Percentiles rank a stretch among this genome's conserved stretches.
Evolutionary conservation across 2,888 invertebrate species (phyloP).

Genomic region (Schizotus pectinicornis): DNA sequence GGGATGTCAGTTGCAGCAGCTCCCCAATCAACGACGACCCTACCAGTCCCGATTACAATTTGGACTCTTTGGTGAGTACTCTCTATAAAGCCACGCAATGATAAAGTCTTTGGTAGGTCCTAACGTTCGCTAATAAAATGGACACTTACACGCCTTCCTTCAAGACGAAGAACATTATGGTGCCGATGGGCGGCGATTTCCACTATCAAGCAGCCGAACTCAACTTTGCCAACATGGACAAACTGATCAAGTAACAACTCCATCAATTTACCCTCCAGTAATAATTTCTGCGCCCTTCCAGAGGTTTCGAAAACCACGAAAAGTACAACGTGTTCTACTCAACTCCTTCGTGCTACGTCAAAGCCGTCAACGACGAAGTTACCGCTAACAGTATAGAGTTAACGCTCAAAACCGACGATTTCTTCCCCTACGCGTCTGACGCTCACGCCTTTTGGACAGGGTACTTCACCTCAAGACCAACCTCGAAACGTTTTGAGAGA

Average conservation of each 20-base stretch:
- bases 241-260: slow-evolving; percentile 52
- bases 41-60: slow-evolving; percentile 63
- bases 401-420: slow-evolving; percentile 81
- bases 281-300: slow-evolving; percentile 20
- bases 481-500: slow-evolving; percentile 77
- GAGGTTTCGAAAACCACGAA: slow-evolving; percentile 52
- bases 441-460: slow-evolving; percentile 92
- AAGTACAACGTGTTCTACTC: slow-evolving; percentile 79
- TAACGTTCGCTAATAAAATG: slow-evolving; percentile 46
- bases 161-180: slow-evolving; percentile 64
- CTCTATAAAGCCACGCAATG: too few species aligned
- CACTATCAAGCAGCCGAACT: slow-evolving; percentile 64
- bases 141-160: slow-evolving; percentile 54
- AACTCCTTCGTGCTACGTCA: slow-evolving; percentile 82
- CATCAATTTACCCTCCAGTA: neutral
- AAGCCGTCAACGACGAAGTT: slow-evolving; percentile 71
- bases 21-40: slow-evolving; percentile 64
- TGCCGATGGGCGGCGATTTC: slow-evolving; percentile 74
- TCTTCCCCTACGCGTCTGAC: slow-evolving; percentile 88
- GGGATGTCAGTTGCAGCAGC: slow-evolving; percentile 59
- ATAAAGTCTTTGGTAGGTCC: slow-evolving; percentile 43
- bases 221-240: slow-evolving; percentile 69
- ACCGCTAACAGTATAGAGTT: slow-evolving; percentile 62
- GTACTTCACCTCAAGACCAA: slow-evolving; percentile 82
- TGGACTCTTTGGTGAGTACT: slow-evolving; percentile 43